These are phyloP conservation scores for Erpobdella octoculata DNA, from an alignment of 2,888 invertebrate species.

Conservation along the genomic window DNA sequence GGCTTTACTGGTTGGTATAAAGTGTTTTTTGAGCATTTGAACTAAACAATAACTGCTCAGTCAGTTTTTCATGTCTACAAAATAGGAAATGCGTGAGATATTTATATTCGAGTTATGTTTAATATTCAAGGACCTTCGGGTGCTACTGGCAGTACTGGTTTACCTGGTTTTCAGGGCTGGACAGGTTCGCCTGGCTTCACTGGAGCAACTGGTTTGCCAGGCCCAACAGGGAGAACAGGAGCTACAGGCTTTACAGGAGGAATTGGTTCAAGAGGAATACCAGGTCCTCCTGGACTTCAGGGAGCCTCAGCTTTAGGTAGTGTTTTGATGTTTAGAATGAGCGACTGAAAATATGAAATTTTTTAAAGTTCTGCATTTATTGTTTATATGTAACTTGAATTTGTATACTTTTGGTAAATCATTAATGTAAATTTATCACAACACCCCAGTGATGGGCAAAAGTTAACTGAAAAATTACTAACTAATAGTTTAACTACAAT, in stretches of 20 bases:
- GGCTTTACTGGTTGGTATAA: conserved; percentile 17
- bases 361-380: no score
- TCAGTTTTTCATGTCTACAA: no score
- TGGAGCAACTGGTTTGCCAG: conserved; percentile 28
- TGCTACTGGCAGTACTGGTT: conserved; percentile 11
- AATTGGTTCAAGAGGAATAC: conserved; percentile 16
- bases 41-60: no score
- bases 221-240: conserved; percentile 27
- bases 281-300: conserved; percentile 22
- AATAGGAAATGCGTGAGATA: no score
- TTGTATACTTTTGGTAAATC: no score
- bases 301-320: conserved; percentile 31
- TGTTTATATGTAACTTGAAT: no score
- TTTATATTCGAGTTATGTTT: neutral
- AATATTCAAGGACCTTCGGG: conserved; percentile 18
- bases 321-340: neutral
- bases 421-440: no score
- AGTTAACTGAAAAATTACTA: no score
- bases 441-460: no score
- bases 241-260: conserved; percentile 19
- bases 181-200: conserved; percentile 28
- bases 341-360: no score
- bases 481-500: no score
- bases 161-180: conserved; percentile 22
- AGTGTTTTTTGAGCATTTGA: no score